A percentile compares a stretch with the other conserved stretches of the same genome.
Evolutionary conservation across 2,113 vertebrate species (phyloP).

Genomic region (Rhinopithecus roxellana): DNA sequence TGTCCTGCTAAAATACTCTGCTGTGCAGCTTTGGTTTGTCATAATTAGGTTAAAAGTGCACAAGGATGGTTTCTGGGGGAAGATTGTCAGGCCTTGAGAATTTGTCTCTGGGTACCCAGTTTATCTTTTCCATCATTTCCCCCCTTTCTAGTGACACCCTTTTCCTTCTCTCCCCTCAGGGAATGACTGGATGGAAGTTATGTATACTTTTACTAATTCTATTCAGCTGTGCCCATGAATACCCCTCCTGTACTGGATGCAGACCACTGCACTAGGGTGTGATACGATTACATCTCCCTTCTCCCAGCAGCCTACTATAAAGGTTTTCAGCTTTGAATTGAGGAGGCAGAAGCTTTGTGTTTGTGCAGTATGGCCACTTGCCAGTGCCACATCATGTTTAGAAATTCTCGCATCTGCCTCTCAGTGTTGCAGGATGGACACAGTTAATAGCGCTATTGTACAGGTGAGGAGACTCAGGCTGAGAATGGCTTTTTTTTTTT

Average conservation of each 20-base stretch:
- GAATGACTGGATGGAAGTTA: not conserved
- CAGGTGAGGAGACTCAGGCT: not conserved
- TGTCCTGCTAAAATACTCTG: not conserved
- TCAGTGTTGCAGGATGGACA: fast-evolving
- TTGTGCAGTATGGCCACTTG: not conserved
- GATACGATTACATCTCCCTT: fast-evolving
- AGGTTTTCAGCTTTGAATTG: not conserved
- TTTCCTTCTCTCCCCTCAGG: fast-evolving
- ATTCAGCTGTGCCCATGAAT: fast-evolving
- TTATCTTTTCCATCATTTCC: not conserved
- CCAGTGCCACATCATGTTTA: fast-evolving
- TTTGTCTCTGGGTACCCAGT: not conserved
- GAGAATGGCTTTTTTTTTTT: too few species aligned
- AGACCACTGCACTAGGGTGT: not conserved
- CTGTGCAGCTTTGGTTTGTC: not conserved
- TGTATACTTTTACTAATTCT: fast-evolving
- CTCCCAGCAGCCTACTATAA: not conserved
- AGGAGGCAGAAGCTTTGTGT: not conserved
- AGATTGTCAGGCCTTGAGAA: not conserved
- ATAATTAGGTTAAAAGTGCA: not conserved
- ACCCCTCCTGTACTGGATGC: fast-evolving
- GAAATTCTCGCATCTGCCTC: fast-evolving
- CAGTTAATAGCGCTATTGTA: not conserved
- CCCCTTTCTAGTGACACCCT: not conserved
- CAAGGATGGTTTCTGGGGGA: not conserved